phyloP scores from a whole-genome alignment of 2,888 invertebrate genomes.

The Ophion ellenae region DNA sequence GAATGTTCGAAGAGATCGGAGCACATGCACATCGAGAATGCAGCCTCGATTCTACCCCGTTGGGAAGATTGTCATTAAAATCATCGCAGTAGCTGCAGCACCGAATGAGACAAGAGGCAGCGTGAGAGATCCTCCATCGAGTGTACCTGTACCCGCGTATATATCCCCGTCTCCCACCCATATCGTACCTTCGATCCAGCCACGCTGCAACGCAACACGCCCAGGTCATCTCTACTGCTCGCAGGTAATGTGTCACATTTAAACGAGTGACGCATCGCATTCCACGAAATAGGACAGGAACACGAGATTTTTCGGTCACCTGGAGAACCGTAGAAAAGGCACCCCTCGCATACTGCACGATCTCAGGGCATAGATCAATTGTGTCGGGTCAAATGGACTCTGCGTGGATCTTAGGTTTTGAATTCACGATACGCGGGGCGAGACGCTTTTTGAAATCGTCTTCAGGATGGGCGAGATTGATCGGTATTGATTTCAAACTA shows the following conservation, averaged over 20 bases:
- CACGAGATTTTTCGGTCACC: neutral
- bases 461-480: neutral
- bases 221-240: constrained; percentile 29
- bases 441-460: neutral
- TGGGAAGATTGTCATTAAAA: constrained; percentile 60
- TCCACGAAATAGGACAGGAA: constrained; percentile 41
- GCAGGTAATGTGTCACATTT: constrained; percentile 43
- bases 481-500: neutral
- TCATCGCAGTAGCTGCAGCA: constrained; percentile 40
- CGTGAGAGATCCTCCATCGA: constrained; percentile 6
- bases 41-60: constrained; percentile 32
- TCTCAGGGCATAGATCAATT: constrained; percentile 27
- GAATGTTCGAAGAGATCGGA: constrained; percentile 67
- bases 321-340: constrained; percentile 24
- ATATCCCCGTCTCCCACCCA: neutral
- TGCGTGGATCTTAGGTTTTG: neutral
- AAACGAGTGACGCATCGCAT: constrained; percentile 63
- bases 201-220: neutral
- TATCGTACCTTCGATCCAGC: constrained; percentile 39
- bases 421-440: constrained; percentile 15
- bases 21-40: constrained; percentile 34
- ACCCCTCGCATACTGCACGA: constrained; percentile 31
- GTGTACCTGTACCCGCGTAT: constrained; percentile 12
- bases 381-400: neutral
- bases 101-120: constrained; percentile 40